A percentile compares a stretch with the other conserved stretches of the same genome.
Evolutionary conservation across 1,140 invertebrate genomes (phyloP).

Genomic region (Neomicropteryx cornuta): DNA sequence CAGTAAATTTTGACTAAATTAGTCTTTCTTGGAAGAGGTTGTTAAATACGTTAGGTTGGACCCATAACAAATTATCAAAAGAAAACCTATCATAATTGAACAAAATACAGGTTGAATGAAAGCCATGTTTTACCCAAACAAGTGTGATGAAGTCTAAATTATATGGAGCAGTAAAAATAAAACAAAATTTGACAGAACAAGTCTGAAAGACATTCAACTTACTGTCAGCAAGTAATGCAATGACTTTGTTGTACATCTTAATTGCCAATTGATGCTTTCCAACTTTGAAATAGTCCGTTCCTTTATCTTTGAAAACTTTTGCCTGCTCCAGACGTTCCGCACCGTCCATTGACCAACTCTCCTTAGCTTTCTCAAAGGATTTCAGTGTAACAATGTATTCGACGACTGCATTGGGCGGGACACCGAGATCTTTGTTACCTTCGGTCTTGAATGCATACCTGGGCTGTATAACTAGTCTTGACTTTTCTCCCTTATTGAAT

Average conservation of each 20-base stretch:
- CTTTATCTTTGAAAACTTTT: constrained; percentile 79
- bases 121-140: no score
- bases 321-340: constrained; percentile 72
- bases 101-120: no score
- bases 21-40: no score
- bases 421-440: constrained; percentile 54
- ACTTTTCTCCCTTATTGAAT: constrained; percentile 76
- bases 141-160: no score
- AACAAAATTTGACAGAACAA: no score
- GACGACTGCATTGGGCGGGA: constrained; percentile 70
- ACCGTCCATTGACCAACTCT: constrained; percentile 71
- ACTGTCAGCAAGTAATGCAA: constrained; percentile 32
- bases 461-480: constrained; percentile 60
- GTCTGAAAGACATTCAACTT: no score
- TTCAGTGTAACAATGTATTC: constrained; percentile 74
- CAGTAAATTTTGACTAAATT: no score
- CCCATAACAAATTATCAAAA: no score
- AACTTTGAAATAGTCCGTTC: constrained; percentile 81
- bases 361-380: constrained; percentile 73
- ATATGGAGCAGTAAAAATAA: no score
- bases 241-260: constrained; percentile 77
- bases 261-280: constrained; percentile 69
- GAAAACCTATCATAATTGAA: no score
- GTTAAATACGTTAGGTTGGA: no score
- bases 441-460: constrained; percentile 71